Base-by-base conservation (phyloP, 2,888 invertebrate species). In the Drepana falcataria region DNA sequence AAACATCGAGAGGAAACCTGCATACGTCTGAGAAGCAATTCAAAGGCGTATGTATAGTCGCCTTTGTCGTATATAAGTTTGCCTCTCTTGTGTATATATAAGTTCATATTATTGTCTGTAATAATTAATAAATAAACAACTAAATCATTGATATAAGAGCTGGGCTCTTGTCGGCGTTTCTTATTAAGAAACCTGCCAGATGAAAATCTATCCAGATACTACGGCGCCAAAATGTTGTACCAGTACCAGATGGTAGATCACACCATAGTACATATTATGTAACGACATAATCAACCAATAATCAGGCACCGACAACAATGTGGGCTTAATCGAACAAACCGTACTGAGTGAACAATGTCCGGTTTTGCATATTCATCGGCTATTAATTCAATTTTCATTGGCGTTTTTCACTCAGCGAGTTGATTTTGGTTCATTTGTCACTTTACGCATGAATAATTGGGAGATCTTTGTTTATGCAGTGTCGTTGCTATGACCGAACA, bases 391-490 rank as follows among this genome's bases (percentile, higher is more conserved):
- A 84, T 86, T 83, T 82, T 76, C 81, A 81, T 76, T 73, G 77
- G 78, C 69, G 82, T 83, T 80, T 81, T 81, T 79, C 81, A 81
- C 72, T 81, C 79, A 71, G 66, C 64, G 71, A 73, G 79, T 81
- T 81, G 81, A 86, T 87, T 87, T 86, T 78, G 84, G 82, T 87
- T 83, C 81, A 85, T 85, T 89, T 87, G 85, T 81, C 78, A 79
- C 74, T 77, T 81, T 85, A 72, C 75, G 76, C 74, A 70, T 76
- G 77, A 78, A 81, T 82, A 73, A 79, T 73, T 77, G 64, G 58
- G 57, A 59, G 61, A 66, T 71, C 66, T 69, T 72, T 72, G 68
- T 76, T 71, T 69, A 58, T 59, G 3, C 51, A 51, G 49, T 40
- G 6, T 41, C 40, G 49, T 40, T 40, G 34, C 33, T 40, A 40